Percentiles rank a stretch among this genome's conserved stretches.
phyloP scores from a whole-genome alignment of 2,888 invertebrate species.

The Bimastos eiseni region DNA sequence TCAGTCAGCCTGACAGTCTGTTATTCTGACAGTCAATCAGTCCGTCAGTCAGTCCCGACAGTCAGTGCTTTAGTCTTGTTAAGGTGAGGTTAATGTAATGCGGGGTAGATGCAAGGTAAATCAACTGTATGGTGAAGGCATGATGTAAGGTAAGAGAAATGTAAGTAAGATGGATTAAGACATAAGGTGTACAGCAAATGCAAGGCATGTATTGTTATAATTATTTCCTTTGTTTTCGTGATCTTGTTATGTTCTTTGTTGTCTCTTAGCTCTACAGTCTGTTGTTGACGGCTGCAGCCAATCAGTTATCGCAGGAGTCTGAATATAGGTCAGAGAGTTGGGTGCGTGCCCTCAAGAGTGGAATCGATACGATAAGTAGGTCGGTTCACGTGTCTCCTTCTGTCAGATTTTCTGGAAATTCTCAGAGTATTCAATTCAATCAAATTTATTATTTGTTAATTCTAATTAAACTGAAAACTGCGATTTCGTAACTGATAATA shows the following conservation, averaged over 20 bases:
- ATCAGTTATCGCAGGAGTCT: conserved; percentile 44
- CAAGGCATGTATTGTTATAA: too few species aligned
- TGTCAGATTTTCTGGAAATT: background rate
- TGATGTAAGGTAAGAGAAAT: background rate
- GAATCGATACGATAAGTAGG: conserved; percentile 69
- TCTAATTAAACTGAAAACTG: too few species aligned
- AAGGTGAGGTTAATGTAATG: background rate
- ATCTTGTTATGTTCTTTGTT: background rate
- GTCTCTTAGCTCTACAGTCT: conserved; percentile 71
- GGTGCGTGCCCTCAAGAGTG: conserved; percentile 67
- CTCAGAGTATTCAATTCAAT: background rate
- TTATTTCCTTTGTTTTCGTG: background rate
- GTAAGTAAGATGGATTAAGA: background rate
- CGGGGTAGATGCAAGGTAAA: background rate
- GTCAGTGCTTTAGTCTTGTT: background rate
- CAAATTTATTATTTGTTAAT: too few species aligned
- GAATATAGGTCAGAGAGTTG: conserved; percentile 61
- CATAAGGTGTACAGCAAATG: background rate
- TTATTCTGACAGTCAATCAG: too few species aligned
- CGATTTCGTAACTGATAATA: too few species aligned
- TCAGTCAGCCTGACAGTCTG: too few species aligned
- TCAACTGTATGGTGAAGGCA: background rate
- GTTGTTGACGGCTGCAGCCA: conserved; percentile 69
- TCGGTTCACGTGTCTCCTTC: conserved; percentile 35
- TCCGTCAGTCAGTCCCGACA: background rate